phyloP scores from a whole-genome alignment of 2,888 invertebrate species.

The Chirona hameri region DNA sequence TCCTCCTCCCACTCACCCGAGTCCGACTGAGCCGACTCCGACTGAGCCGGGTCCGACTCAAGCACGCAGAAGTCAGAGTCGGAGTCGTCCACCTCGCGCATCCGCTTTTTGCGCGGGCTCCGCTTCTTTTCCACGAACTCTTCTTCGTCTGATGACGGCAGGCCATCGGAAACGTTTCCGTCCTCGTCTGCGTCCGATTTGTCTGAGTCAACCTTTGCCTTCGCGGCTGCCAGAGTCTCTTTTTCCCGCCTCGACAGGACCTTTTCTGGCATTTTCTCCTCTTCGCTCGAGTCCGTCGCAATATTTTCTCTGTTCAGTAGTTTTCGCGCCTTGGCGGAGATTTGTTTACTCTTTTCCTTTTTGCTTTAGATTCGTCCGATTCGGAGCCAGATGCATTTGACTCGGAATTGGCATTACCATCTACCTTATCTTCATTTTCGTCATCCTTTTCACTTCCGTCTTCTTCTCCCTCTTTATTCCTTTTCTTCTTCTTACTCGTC shows the following conservation, averaged over 20 bases:
- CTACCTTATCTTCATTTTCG: not conserved
- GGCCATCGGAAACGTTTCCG: not conserved
- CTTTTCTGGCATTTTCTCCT: conserved; percentile 29
- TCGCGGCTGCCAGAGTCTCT: not conserved
- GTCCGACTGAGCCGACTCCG: too few species aligned
- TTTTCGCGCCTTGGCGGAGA: not conserved
- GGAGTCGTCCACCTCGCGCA: not conserved
- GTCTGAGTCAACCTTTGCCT: conserved; percentile 35
- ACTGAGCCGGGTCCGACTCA: not conserved
- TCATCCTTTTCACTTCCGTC: conserved; percentile 33
- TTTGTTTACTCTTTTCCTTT: not conserved
- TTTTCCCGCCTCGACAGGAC: conserved; percentile 32
- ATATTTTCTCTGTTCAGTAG: not conserved
- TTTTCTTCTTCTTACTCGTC: conserved; percentile 31
- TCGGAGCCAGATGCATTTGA: not conserved
- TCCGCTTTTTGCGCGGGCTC: too few species aligned
- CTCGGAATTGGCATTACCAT: not conserved
- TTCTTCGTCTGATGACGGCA: conserved; percentile 31
- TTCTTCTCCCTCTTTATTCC: conserved; percentile 34
- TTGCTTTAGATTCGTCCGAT: too few species aligned
- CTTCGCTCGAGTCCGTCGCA: conserved; percentile 1
- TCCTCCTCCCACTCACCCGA: too few species aligned
- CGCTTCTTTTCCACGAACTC: conserved; percentile 7
- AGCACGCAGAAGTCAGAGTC: not conserved
- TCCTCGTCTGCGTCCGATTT: conserved; percentile 34